These are phyloP conservation scores for Tinea semifulvella DNA, from an alignment of 2,888 invertebrate species.

Conservation along the genomic window DNA sequence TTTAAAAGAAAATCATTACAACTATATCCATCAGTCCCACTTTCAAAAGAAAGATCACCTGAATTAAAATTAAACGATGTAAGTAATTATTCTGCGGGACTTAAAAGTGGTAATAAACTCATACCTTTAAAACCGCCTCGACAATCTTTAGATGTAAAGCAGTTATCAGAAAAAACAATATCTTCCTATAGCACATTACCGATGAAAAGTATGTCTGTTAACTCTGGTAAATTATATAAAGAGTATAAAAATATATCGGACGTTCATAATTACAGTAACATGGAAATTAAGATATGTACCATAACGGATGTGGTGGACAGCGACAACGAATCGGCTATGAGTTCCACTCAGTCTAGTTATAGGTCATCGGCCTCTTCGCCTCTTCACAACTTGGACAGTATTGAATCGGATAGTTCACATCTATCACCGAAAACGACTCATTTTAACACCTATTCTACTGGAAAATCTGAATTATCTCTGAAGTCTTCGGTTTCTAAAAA, in stretches of 20 bases:
- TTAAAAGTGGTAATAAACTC: constrained; percentile 24
- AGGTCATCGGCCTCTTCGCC: constrained; percentile 81
- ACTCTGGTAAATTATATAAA: constrained; percentile 34
- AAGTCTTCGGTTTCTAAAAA: constrained; percentile 42
- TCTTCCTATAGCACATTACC: constrained; percentile 12
- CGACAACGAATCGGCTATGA: constrained; percentile 89
- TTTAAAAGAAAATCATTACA: constrained; percentile 80
- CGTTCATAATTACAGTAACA: constrained; percentile 45
- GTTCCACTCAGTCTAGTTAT: constrained; percentile 82
- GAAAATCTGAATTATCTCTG: constrained; percentile 50
- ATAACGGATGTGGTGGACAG: constrained; percentile 71
- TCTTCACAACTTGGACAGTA: constrained; percentile 69
- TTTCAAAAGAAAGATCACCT: constrained; percentile 59
- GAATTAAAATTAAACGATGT: constrained; percentile 45
- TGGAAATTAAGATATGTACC: constrained; percentile 56
- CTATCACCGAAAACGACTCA: constrained; percentile 54
- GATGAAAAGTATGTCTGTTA: constrained; percentile 19
- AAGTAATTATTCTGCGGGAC: constrained; percentile 35
- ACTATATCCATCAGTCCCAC: constrained; percentile 62
- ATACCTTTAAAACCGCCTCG: constrained; percentile 31
- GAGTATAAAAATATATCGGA: constrained; percentile 41
- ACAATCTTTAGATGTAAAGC: constrained; percentile 35
- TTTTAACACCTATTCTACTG: constrained; percentile 46
- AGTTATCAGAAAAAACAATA: constrained; percentile 27
- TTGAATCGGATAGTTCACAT: constrained; percentile 65